A percentile compares a stretch with the other conserved stretches of the same genome.
These are phyloP conservation scores for Chloroceryle inda DNA, from an alignment of 2,797 vertebrate species.

Conservation along the genomic window DNA sequence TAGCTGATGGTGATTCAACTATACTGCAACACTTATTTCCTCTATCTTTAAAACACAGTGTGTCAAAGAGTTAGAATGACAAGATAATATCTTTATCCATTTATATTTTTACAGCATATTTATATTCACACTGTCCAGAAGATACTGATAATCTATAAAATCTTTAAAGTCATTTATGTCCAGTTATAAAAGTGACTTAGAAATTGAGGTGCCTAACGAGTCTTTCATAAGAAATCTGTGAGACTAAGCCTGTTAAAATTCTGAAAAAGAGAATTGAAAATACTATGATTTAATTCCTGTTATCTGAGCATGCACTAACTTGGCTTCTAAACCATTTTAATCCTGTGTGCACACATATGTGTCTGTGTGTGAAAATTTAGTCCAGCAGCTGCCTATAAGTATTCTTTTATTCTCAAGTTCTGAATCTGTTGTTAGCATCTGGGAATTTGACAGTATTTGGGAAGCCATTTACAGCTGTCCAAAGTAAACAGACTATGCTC, in stretches of 20 bases:
- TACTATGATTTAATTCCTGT: neutral
- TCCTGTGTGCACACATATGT: rapidly evolving
- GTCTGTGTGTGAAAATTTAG: neutral
- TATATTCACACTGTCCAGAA: neutral
- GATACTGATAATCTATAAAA: neutral
- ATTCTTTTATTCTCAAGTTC: neutral
- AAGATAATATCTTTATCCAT: neutral
- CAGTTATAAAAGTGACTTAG: neutral
- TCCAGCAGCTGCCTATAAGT: neutral
- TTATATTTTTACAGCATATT: neutral
- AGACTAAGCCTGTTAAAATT: neutral
- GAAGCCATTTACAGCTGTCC: neutral
- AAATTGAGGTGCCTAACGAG: neutral
- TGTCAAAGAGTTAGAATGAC: neutral
- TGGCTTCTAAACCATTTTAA: neutral
- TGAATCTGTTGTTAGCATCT: neutral
- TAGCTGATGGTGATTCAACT: conserved; percentile 4
- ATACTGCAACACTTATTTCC: neutral
- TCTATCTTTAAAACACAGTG: neutral
- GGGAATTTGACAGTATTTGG: neutral
- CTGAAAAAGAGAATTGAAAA: neutral
- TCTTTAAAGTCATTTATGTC: neutral
- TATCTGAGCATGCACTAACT: neutral
- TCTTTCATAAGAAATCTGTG: neutral
- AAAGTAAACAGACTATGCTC: neutral